Base-by-base conservation (phyloP, 2,888 invertebrate genomes). In the Hemaris fuciformis region DNA sequence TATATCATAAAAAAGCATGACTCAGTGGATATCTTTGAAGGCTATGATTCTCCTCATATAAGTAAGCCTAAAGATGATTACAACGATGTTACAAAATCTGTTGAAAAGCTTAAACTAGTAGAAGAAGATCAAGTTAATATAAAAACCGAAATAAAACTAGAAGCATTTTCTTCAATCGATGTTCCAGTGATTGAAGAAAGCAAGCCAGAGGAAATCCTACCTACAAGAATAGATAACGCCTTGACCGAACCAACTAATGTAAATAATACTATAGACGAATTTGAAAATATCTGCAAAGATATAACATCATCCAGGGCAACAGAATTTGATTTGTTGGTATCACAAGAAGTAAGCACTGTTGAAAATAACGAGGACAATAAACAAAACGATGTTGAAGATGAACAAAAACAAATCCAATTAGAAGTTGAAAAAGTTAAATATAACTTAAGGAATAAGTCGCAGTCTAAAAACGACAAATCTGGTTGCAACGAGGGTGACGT, bases 221-320 rank as follows among this genome's bases (percentile, higher is more conserved):
- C 18, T 13, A 20, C 31, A 25, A 60, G 15, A 68, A 66, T 57
- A 70, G 41, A n/a, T 22, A 25, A 15, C n/a, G 18, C 18, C 0
- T 15, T 1, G 43, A 15, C 20, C 15, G 60, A 72, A 63, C 46
- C 45, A 25, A 68, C 68, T 59, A 34, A 61, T 38, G 66, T 71
- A 18, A 73, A 84, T 56, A 87, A 89, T 59, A 90, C 90, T 0
- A 71, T 84, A 22, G 87, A 88, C 31, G 84, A 83, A 60, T 92
- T 91, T 60, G 91, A 91, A 66, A 87, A 86, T 22, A 83, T 91
- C 34, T 91, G 81, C 66, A 89, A 88, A 71, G 77, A 90, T 57
- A 67, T 90, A 45, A 77, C 87, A 23, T 68, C 69, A n/a, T 78
- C 85, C 1, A 82, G 87, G 64, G 81, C 80, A 20, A 88, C 91